A percentile compares a stretch with the other conserved stretches of the same genome.
These are phyloP conservation scores for Siniperca undulata DNA, from an alignment of 2,797 vertebrate species.

Conservation along the genomic window DNA sequence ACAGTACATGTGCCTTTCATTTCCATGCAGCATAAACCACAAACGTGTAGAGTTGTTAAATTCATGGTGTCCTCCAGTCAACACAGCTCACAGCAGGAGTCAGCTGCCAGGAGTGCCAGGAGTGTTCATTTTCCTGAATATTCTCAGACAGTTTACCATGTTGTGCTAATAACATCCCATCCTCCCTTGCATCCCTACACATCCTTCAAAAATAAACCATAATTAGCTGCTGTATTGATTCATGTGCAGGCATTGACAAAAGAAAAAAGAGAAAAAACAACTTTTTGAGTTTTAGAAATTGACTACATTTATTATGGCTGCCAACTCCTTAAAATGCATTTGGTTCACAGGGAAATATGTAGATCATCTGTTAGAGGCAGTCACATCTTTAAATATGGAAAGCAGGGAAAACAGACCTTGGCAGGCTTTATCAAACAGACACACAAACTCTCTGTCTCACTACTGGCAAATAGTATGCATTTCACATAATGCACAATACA, in stretches of 20 bases:
- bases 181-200: constrained; percentile 7
- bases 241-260: constrained; percentile 1
- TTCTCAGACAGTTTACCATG: constrained; percentile 31
- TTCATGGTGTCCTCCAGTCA: constrained; percentile 15
- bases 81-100: constrained; percentile 17
- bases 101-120: background rate
- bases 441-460: background rate
- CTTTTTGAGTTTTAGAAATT: constrained; percentile 67
- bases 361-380: constrained; percentile 68
- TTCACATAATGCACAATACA: background rate
- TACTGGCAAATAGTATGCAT: constrained; percentile 16
- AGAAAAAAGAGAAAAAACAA: constrained; percentile 28
- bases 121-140: constrained; percentile 18
- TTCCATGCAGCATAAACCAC: background rate
- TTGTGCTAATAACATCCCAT: constrained; percentile 25
- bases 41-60: constrained; percentile 3
- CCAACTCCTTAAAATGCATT: constrained; percentile 76
- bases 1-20: background rate
- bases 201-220: constrained; percentile 45
- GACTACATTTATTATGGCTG: constrained; percentile 63
- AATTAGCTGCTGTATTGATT: constrained; percentile 47
- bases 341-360: constrained; percentile 71
- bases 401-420: constrained; percentile 61
- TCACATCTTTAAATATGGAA: constrained; percentile 70
- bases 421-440: constrained; percentile 26